A percentile compares a stretch with the other conserved stretches of the same genome.
Conservation (phyloP, 2,797 vertebrate species). For the Pempheris klunzingeri region DNA sequence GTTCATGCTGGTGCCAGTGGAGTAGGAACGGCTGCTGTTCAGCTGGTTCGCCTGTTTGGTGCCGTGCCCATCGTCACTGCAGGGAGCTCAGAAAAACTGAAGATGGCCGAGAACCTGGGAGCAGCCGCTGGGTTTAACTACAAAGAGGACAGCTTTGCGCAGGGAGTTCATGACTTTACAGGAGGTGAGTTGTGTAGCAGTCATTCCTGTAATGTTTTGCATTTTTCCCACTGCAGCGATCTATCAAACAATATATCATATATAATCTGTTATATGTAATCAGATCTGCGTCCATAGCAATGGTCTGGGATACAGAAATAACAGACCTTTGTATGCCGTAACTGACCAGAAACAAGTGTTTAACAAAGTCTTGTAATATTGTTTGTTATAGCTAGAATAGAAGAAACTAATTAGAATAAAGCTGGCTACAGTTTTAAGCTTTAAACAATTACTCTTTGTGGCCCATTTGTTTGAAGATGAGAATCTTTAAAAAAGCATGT, state of each 20-base stretch:
- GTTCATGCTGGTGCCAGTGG: conserved; percentile 90
- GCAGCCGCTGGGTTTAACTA: conserved; percentile 90
- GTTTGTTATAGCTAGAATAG: not conserved
- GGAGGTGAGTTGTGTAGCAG: conserved; percentile 75
- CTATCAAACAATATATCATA: too few relatives aligned
- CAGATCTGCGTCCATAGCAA: too few relatives aligned
- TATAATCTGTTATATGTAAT: too few relatives aligned
- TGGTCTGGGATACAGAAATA: too few relatives aligned
- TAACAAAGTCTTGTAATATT: too few relatives aligned
- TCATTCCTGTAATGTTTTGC: not conserved
- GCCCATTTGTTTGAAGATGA: not conserved
- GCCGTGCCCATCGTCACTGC: conserved; percentile 88
- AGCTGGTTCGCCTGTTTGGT: conserved; percentile 85
- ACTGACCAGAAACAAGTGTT: too few relatives aligned
- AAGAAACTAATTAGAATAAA: not conserved
- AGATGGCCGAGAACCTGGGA: conserved; percentile 79
- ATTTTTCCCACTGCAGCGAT: not conserved
- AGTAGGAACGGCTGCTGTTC: conserved; percentile 90
- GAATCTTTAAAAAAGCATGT: not conserved
- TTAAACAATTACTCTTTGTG: not conserved
- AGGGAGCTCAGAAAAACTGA: conserved; percentile 86
- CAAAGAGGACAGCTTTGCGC: conserved; percentile 85
- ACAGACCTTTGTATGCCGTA: too few relatives aligned
- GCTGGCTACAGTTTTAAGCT: not conserved
- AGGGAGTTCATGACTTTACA: conserved; percentile 85